Percentiles rank a stretch among this genome's conserved stretches.
These are phyloP conservation scores for Chalcis sispes DNA, from an alignment of 2,888 invertebrate species.

Conservation along the genomic window DNA sequence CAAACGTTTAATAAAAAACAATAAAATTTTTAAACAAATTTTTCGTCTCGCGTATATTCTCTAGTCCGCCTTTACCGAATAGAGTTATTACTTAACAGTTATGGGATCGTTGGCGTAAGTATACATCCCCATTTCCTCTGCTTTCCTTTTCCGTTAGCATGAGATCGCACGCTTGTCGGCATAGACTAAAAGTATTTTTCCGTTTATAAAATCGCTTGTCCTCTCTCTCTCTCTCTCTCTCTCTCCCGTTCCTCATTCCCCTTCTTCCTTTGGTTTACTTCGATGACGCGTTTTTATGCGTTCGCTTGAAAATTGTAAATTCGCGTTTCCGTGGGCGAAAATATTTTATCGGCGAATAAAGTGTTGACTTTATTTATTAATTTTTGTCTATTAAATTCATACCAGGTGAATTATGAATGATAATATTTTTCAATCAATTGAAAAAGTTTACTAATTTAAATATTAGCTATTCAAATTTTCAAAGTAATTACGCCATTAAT, in stretches of 20 bases:
- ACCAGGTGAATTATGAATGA: too few species aligned
- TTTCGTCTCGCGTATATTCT: slow-evolving; percentile 27
- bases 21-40: slow-evolving; percentile 44
- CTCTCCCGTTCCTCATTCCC: too few species aligned
- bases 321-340: too few species aligned
- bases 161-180: background rate
- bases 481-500: too few species aligned
- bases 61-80: slow-evolving; percentile 15
- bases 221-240: too few species aligned
- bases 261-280: background rate
- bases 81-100: slow-evolving; percentile 57
- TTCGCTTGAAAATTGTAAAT: slow-evolving; percentile 20
- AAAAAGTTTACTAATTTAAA: too few species aligned
- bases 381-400: too few species aligned
- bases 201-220: slow-evolving; percentile 42
- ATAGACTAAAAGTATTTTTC: slow-evolving; percentile 46
- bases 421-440: background rate
- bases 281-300: slow-evolving; percentile 48
- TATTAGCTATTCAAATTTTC: too few species aligned
- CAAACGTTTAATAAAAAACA: slow-evolving; percentile 2
- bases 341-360: too few species aligned
- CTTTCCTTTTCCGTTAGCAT: slow-evolving; percentile 15
- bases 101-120: slow-evolving; percentile 58
- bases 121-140: slow-evolving; percentile 23
- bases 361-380: too few species aligned